A percentile compares a stretch with the other conserved stretches of the same genome.
These are phyloP conservation scores for Theristicus caerulescens DNA, from an alignment of 2,113 vertebrate genomes.

Conservation along the genomic window DNA sequence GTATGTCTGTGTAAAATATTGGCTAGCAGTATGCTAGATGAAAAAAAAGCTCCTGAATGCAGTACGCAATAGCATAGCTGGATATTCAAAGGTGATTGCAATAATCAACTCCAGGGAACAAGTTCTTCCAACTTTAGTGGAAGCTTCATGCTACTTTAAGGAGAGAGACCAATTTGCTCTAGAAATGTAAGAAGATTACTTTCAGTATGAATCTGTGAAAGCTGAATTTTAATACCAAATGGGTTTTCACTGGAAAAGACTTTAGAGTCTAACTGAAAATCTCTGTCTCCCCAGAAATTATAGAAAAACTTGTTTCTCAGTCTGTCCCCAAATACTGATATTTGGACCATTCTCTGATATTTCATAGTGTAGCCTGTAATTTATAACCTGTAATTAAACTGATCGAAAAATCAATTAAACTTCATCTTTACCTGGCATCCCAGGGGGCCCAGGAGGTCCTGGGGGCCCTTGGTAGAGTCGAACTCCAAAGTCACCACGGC, in stretches of 20 bases:
- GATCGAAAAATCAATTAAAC: background rate
- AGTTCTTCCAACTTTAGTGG: background rate
- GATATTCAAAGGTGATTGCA: background rate
- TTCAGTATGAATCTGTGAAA: background rate
- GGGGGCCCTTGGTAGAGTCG: slow-evolving; percentile 78
- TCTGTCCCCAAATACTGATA: background rate
- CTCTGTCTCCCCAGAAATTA: background rate
- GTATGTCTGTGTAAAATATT: background rate
- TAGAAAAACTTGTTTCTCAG: background rate
- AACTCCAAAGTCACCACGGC: slow-evolving; percentile 79
- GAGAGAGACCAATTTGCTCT: background rate
- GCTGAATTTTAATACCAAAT: background rate
- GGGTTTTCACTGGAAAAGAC: background rate
- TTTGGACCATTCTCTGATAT: background rate
- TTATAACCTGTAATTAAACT: background rate
- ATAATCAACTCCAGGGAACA: background rate
- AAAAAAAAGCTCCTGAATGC: background rate
- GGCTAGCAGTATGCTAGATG: background rate
- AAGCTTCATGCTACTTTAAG: background rate
- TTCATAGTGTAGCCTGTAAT: background rate
- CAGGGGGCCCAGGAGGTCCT: slow-evolving; percentile 78
- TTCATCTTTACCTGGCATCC: slow-evolving; percentile 79
- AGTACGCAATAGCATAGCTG: background rate
- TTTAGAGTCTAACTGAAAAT: background rate
- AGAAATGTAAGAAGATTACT: background rate